Conservation (phyloP, 2,888 invertebrate species). For the Meteorus colon region DNA sequence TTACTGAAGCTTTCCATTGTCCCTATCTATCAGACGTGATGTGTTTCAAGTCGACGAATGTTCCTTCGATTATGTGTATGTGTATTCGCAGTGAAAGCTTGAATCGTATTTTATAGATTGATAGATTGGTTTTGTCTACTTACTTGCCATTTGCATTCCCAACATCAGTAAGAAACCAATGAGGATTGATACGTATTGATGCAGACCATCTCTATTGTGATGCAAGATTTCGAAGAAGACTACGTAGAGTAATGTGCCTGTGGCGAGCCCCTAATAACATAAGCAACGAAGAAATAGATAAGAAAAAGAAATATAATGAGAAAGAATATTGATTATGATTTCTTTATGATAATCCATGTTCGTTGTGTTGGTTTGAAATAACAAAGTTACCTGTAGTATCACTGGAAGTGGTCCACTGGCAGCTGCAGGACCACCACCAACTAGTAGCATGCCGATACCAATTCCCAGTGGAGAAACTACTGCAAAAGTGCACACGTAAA, state of each 20-base stretch:
- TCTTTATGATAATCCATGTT: not conserved
- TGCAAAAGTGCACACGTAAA: conserved; percentile 85
- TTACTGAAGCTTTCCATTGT: not conserved
- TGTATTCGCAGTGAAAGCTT: not conserved
- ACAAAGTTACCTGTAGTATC: conserved; percentile 62
- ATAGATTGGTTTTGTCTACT: conserved; percentile 67
- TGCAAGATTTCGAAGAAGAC: conserved; percentile 97
- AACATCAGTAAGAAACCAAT: conserved; percentile 84
- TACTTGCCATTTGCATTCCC: conserved; percentile 78
- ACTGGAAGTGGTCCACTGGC: conserved; percentile 77
- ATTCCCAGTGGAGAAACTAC: conserved; percentile 88
- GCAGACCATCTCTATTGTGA: conserved; percentile 76
- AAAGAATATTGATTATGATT: not conserved
- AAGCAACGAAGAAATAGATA: no score
- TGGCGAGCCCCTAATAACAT: conserved; percentile 85
- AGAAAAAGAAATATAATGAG: not conserved
- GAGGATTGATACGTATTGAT: conserved; percentile 80
- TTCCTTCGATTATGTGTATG: not conserved
- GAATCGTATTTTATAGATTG: not conserved
- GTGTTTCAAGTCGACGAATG: not conserved
- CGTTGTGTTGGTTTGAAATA: not conserved
- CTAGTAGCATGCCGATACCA: conserved; percentile 82
- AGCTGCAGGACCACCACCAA: conserved; percentile 76
- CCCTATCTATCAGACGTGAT: not conserved
- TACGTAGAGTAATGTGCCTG: conserved; percentile 94